Percentiles rank a stretch among this genome's conserved stretches.
Conservation (phyloP, 2,797 vertebrate genomes). For the Acrocephalus scirpaceus region DNA sequence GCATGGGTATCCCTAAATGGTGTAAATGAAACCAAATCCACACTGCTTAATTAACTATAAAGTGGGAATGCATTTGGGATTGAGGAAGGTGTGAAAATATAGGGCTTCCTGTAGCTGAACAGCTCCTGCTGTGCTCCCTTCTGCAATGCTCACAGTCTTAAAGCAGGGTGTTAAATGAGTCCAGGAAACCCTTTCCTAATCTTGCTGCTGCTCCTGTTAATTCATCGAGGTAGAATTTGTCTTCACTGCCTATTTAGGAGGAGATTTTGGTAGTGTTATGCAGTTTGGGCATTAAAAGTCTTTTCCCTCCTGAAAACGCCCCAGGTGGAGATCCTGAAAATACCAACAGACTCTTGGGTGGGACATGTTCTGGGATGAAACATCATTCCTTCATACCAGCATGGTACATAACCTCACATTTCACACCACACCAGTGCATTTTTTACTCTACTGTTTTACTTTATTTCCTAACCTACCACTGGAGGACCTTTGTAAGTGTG, state of each 20-base stretch:
- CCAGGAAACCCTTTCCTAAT: not conserved
- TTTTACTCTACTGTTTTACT: not conserved
- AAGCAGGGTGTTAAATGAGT: not conserved
- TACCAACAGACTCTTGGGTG: not conserved
- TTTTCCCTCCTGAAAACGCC: not conserved
- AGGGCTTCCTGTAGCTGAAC: not conserved
- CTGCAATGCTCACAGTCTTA: not conserved
- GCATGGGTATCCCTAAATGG: not conserved
- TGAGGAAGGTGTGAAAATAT: not conserved
- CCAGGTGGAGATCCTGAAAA: not conserved
- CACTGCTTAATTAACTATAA: not conserved
- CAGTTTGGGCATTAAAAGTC: not conserved
- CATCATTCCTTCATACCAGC: not conserved
- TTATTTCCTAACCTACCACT: not conserved
- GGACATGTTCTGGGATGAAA: not conserved
- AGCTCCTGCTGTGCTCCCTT: not conserved
- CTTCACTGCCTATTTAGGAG: not conserved
- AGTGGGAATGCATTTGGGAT: not conserved
- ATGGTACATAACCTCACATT: fast-evolving
- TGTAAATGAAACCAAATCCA: not conserved
- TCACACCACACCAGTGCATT: not conserved
- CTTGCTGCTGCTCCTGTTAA: not conserved
- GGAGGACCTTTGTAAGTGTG: not conserved
- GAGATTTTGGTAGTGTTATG: not conserved
- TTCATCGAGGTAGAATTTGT: not conserved